Conservation (phyloP, 2,113 vertebrate species). For the Dipodomys ordii region DNA sequence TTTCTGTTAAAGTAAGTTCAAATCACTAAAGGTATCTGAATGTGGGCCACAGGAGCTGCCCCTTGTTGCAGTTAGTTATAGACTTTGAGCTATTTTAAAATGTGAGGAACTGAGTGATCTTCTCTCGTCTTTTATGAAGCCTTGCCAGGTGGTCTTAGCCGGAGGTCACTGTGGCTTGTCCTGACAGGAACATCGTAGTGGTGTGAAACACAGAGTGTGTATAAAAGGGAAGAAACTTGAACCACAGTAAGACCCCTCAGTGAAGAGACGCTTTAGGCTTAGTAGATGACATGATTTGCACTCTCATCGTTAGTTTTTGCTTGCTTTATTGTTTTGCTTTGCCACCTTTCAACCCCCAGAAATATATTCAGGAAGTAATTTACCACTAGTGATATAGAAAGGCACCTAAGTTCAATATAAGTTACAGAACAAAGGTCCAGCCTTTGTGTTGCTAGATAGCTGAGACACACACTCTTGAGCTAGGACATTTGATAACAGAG, state of each 20-base stretch:
- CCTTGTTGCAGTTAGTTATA: no score
- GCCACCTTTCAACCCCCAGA: accelerated
- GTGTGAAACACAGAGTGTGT: not conserved
- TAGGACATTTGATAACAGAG: not conserved
- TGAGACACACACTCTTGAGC: not conserved
- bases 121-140: not conserved
- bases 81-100: no score
- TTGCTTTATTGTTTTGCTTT: not conserved
- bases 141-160: not conserved
- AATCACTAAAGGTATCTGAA: no score
- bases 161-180: not conserved
- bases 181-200: not conserved
- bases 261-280: not conserved
- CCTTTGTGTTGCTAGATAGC: not conserved
- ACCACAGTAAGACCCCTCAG: not conserved
- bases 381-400: not conserved
- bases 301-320: not conserved
- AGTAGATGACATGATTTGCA: not conserved
- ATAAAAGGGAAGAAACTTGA: not conserved
- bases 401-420: not conserved
- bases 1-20: no score
- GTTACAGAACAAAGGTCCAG: not conserved
- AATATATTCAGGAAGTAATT: not conserved
- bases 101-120: not conserved
- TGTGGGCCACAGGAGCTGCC: no score